Evolutionary conservation across 2,888 invertebrate genomes (phyloP), one percentile per base, ranked within the genome.

Genomic region (Tenthredo livida): DNA sequence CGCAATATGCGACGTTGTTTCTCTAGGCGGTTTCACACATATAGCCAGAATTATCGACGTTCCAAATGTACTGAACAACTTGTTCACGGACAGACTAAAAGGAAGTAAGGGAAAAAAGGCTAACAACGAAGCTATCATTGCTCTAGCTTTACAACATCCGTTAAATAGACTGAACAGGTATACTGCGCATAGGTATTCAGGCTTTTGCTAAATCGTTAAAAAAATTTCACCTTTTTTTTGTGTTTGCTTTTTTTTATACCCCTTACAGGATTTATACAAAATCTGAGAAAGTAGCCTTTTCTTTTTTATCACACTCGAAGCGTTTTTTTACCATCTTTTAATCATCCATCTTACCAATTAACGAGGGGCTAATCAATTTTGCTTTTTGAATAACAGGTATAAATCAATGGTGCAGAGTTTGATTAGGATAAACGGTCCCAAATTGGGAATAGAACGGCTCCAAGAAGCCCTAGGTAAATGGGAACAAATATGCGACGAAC

Each of bases 1-100:
- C 93, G 95, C 95, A 89, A 94, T 97, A 91, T 96, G 97, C 93
- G 96, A 97, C 94, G 94, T 97, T 87, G 96, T 96, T 90, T 96
- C 96, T 88, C 94, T 97, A 87, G 95, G 96, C 90, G 97, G 97
- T 54, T 96, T 97, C 90, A 91, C 94, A 70, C 95, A 96, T 88
- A 96, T 97, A 84, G 95, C 96, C 87, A 95, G 94, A 92, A 91
- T 95, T 83, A 94, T 97, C 86, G 96, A 96, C 89, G 94, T 96
- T 80, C 95, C 95, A 33, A 94, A 94, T 87, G 93, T 93, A 91
- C 91, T 96, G 89, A 94, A 94, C 90, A 94, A 94, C 90, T 93
- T 95, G 88, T 95, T 95, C 91, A 94, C 94, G 88, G 95, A 95
- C 90, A 94, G 95, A 89, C 92, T 95, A 58, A 95, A 95, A 78